Percentiles rank a stretch among this genome's conserved stretches.
Conservation (phyloP, 2,113 vertebrate genomes). For the Mus pahari region DNA sequence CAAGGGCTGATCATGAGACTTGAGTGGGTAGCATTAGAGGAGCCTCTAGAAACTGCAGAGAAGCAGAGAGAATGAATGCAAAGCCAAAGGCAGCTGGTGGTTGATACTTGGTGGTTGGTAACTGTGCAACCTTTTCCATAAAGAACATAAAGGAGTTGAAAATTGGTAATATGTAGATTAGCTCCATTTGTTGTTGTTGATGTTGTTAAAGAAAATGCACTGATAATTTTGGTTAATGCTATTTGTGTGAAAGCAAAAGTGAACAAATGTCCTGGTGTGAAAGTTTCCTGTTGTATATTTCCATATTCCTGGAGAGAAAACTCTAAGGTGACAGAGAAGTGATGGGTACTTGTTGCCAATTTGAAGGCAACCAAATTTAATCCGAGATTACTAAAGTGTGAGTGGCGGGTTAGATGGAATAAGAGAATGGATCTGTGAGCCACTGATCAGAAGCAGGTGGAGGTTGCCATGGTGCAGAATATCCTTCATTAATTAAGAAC, state of each 20-base stretch:
- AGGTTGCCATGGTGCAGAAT: background rate
- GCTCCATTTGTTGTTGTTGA: background rate
- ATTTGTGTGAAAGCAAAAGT: background rate
- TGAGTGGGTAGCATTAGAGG: background rate
- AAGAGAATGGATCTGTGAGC: background rate
- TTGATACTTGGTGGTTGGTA: background rate
- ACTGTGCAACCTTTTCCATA: background rate
- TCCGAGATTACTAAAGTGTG: background rate
- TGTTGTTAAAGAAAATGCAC: background rate
- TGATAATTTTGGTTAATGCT: background rate
- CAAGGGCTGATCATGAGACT: background rate
- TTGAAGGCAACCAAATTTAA: background rate
- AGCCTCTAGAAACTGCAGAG: background rate
- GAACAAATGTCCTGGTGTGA: too few relatives aligned
- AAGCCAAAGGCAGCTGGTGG: too few relatives aligned
- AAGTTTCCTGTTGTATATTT: background rate
- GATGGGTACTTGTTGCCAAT: background rate
- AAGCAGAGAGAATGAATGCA: background rate
- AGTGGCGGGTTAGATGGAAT: background rate
- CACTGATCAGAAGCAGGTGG: background rate
- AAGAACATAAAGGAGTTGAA: background rate
- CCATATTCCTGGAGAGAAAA: background rate
- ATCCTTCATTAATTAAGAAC: background rate
- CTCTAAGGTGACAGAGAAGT: background rate
- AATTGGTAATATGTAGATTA: background rate